phyloP scores from a whole-genome alignment of 2,888 invertebrate genomes.

The Petrolisthes cinctipes region DNA sequence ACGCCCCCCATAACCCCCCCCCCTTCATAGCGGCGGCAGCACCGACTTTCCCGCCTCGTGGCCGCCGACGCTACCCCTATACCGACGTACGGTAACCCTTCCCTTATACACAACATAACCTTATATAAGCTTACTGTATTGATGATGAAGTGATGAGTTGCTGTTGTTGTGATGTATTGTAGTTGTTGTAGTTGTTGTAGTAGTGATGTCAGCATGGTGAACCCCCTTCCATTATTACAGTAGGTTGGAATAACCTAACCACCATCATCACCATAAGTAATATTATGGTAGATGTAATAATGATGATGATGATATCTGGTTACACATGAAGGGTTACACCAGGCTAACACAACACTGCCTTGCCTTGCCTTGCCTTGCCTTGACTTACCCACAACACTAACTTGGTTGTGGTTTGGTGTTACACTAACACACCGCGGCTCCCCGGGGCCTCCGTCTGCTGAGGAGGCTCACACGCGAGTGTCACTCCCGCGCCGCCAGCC shows the following conservation, averaged over 20 bases:
- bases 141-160: neutral
- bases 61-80: conserved; percentile 6
- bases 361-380: too few species aligned
- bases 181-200: neutral
- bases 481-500: conserved; percentile 41
- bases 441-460: conserved; percentile 46
- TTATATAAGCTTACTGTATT: conserved; percentile 32
- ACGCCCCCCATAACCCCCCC: conserved; percentile 6
- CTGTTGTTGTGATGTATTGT: conserved; percentile 8
- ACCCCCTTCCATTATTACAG: neutral
- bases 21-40: conserved; percentile 16
- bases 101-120: conserved; percentile 22
- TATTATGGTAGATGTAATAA: too few species aligned
- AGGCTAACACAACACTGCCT: too few species aligned
- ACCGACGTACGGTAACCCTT: too few species aligned
- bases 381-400: neutral
- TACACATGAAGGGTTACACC: too few species aligned
- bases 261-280: too few species aligned
- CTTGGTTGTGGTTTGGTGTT: neutral
- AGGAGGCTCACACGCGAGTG: conserved; percentile 56
- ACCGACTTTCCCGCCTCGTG: conserved; percentile 53
- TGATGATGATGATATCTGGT: too few species aligned
- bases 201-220: neutral
- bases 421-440: conserved; percentile 39
- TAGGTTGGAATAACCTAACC: too few species aligned